Evolutionary conservation across 1,140 invertebrate species (phyloP).

Genomic region (Anastrepha obliqua): DNA sequence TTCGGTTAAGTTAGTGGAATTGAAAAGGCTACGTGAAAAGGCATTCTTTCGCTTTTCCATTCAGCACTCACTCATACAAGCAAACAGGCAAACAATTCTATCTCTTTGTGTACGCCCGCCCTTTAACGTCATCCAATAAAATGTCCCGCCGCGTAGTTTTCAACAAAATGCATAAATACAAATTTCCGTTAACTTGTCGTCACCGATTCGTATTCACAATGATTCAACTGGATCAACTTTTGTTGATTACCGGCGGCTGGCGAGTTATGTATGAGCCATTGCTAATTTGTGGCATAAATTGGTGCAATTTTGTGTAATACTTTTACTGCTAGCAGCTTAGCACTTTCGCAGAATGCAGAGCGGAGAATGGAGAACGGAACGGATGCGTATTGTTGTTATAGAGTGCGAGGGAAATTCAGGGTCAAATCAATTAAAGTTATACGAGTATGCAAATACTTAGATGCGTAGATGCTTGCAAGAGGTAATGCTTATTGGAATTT

Average conservation of each 20-base stretch:
- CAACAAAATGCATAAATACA: neutral
- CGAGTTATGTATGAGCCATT: conserved; percentile 26
- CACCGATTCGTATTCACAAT: neutral
- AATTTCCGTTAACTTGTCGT: conserved; percentile 21
- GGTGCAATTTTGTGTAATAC: conserved; percentile 49
- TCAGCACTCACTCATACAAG: neutral
- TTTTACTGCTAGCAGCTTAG: conserved; percentile 22
- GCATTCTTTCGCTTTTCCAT: neutral
- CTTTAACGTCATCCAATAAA: conserved; percentile 48
- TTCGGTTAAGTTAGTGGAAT: neutral
- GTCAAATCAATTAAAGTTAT: neutral
- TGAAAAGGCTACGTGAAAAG: conserved; percentile 20
- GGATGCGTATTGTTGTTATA: neutral
- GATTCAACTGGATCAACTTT: neutral
- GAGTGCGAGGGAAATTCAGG: neutral
- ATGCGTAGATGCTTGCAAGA: neutral
- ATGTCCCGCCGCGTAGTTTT: neutral
- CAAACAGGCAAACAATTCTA: neutral
- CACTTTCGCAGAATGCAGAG: conserved; percentile 13
- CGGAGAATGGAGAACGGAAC: neutral
- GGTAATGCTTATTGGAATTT: neutral
- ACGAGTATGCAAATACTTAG: neutral
- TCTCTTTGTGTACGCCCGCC: neutral
- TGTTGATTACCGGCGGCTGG: neutral
- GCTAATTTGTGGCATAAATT: conserved; percentile 45